A percentile compares a stretch with the other conserved stretches of the same genome.
Conservation (phyloP, 2,888 invertebrate genomes). For the Eilema sororculum region DNA sequence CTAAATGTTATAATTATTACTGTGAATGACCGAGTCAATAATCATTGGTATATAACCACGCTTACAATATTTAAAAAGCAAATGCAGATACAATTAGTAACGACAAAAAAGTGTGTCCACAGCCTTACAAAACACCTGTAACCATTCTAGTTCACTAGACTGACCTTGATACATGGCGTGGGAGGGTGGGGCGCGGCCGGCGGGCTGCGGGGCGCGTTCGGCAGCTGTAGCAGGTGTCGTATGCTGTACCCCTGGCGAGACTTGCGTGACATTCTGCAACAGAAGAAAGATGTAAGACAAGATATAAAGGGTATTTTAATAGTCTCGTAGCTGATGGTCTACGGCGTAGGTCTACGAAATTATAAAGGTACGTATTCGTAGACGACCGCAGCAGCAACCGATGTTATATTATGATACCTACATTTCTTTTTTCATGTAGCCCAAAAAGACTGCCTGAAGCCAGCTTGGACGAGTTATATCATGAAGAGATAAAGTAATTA, state of each 20-base stretch:
- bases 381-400: too few relatives aligned
- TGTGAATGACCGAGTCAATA: background rate
- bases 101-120: background rate
- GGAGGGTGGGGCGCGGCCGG: slow-evolving; percentile 70
- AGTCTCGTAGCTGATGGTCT: background rate
- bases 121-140: slow-evolving; percentile 16
- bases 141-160: slow-evolving; percentile 37
- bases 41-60: background rate
- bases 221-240: slow-evolving; percentile 82
- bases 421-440: background rate
- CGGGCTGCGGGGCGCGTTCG: slow-evolving; percentile 75
- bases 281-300: slow-evolving; percentile 24
- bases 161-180: slow-evolving; percentile 77
- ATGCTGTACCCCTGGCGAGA: slow-evolving; percentile 84
- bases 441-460: background rate
- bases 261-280: slow-evolving; percentile 82
- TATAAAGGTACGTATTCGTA: background rate
- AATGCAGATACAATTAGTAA: background rate
- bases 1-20: background rate
- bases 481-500: background rate
- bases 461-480: background rate
- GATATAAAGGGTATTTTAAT: background rate
- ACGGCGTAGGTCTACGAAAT: slow-evolving; percentile 8
- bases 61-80: background rate
- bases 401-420: background rate